phyloP scores from a whole-genome alignment of 2,888 invertebrate genomes.

The Synergus japonicus region DNA sequence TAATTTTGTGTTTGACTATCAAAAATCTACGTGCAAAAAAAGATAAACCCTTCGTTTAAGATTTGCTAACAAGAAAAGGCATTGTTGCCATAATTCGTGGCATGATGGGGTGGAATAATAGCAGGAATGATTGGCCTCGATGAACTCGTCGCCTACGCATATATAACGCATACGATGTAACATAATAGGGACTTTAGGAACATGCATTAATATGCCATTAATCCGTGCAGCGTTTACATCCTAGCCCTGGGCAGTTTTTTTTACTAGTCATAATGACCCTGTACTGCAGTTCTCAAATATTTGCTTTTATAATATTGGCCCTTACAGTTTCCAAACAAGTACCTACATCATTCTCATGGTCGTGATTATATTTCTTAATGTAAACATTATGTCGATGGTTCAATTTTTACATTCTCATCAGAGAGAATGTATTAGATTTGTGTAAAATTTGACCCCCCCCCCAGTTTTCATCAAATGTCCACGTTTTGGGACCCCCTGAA shows the following conservation, averaged over 20 bases:
- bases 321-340: not conserved
- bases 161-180: not conserved
- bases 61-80: slow-evolving; percentile 26
- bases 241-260: slow-evolving; percentile 19
- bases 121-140: slow-evolving; percentile 27
- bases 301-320: slow-evolving; percentile 29
- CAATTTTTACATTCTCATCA: too few species aligned
- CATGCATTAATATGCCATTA: slow-evolving; percentile 38
- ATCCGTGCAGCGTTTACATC: slow-evolving; percentile 31
- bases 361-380: slow-evolving; percentile 18
- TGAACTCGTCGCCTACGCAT: slow-evolving; percentile 39
- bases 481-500: too few species aligned
- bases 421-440: too few species aligned
- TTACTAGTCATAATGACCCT: slow-evolving; percentile 32
- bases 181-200: slow-evolving; percentile 36
- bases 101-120: slow-evolving; percentile 25
- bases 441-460: too few species aligned
- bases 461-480: too few species aligned
- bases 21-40: not conserved
- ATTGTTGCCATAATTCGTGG: slow-evolving; percentile 35
- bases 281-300: slow-evolving; percentile 35
- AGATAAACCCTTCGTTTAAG: not conserved
- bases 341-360: not conserved
- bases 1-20: not conserved
- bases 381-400: not conserved